phyloP scores from a whole-genome alignment of 2,797 vertebrate genomes.

The Sebastes taczanowskii region DNA sequence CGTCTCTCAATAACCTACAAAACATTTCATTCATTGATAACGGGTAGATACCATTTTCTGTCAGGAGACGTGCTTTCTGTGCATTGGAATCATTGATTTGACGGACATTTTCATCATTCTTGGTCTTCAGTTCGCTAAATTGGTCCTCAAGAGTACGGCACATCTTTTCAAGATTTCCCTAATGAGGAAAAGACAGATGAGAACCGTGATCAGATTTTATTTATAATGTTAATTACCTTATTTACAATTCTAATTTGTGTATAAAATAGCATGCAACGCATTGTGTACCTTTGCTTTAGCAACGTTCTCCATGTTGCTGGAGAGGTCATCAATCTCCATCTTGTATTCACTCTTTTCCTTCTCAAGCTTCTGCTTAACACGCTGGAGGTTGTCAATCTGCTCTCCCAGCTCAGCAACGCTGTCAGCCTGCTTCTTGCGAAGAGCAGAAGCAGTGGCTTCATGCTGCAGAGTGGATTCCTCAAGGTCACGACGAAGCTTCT shows the following conservation, averaged over 20 bases:
- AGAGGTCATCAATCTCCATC: constrained; percentile 64
- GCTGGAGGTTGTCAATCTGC: constrained; percentile 90
- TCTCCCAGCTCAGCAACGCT: constrained; percentile 87
- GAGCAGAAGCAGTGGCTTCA: constrained; percentile 83
- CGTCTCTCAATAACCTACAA: background rate
- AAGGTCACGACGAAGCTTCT: constrained; percentile 87
- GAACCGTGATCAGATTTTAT: no score
- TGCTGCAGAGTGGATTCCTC: constrained; percentile 90
- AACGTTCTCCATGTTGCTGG: constrained; percentile 85
- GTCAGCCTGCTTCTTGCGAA: constrained; percentile 89
- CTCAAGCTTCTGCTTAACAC: constrained; percentile 78
- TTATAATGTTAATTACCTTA: no score
- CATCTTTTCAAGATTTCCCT: constrained; percentile 90
- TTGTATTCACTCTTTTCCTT: no score
- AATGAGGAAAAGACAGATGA: background rate
- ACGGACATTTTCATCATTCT: constrained; percentile 86
- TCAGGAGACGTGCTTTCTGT: constrained; percentile 87
- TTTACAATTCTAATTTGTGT: background rate
- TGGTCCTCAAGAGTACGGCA: constrained; percentile 88
- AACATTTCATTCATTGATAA: background rate
- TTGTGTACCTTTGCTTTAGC: constrained; percentile 86
- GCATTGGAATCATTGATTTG: constrained; percentile 83
- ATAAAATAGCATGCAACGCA: background rate
- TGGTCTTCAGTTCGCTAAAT: constrained; percentile 85
- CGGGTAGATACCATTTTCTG: constrained; percentile 84